Conservation (phyloP, 2,888 invertebrate genomes). For the Ornithoptera priamus region DNA sequence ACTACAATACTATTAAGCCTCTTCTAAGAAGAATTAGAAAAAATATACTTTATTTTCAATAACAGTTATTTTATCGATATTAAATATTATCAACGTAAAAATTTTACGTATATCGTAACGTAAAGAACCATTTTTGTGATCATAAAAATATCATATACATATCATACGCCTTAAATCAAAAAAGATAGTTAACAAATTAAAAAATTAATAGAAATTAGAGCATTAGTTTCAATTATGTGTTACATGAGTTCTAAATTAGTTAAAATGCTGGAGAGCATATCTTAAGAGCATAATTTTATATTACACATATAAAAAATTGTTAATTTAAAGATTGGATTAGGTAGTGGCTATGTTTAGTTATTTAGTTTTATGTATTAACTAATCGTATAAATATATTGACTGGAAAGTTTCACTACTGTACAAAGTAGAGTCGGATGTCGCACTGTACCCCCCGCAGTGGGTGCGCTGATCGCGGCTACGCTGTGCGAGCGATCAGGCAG, state of each 20-base stretch:
- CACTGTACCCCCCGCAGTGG: neutral
- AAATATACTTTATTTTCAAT: too few relatives aligned
- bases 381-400: neutral
- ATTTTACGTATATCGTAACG: too few relatives aligned
- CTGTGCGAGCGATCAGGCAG: constrained; percentile 39
- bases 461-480: constrained; percentile 7
- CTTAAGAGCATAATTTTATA: neutral
- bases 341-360: neutral
- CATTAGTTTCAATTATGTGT: neutral
- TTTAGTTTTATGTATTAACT: neutral
- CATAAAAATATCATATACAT: too few relatives aligned
- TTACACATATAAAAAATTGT: neutral
- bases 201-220: neutral
- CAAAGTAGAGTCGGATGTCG: neutral
- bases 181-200: too few relatives aligned
- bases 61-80: too few relatives aligned
- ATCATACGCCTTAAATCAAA: too few relatives aligned
- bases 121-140: too few relatives aligned
- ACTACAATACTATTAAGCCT: too few relatives aligned
- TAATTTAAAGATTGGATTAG: neutral
- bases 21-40: too few relatives aligned
- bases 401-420: neutral
- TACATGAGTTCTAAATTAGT: neutral
- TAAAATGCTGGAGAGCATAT: neutral
- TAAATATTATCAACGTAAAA: too few relatives aligned